A percentile compares a stretch with the other conserved stretches of the same genome.
These are phyloP conservation scores for Masticophis lateralis DNA, from an alignment of 2,797 vertebrate genomes.

Conservation along the genomic window DNA sequence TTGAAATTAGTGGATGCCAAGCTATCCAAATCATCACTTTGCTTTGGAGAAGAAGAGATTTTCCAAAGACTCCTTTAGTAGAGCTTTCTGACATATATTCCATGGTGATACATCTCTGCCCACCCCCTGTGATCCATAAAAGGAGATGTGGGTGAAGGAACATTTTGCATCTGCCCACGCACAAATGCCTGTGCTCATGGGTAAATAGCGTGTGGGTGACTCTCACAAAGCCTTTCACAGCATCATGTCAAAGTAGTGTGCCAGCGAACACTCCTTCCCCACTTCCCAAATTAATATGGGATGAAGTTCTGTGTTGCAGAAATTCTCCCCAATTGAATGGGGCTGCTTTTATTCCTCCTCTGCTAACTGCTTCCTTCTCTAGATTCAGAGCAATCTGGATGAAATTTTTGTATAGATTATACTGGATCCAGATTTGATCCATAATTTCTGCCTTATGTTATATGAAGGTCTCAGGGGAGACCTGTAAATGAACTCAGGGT, in stretches of 20 bases:
- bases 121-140: neutral
- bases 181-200: neutral
- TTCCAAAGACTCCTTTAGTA: neutral
- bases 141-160: conserved; percentile 28
- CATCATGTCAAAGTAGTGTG: neutral
- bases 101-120: neutral
- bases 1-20: too few species aligned
- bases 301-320: neutral
- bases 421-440: neutral
- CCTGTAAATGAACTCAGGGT: neutral
- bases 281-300: neutral
- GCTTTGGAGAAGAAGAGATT: neutral
- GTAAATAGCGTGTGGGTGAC: conserved; percentile 1
- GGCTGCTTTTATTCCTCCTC: neutral
- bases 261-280: neutral
- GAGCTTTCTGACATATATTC: neutral
- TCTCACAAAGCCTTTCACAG: conserved; percentile 12
- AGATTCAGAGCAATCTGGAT: neutral
- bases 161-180: conserved; percentile 25
- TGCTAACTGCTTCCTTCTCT: neutral
- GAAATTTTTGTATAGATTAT: too few species aligned
- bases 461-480: neutral
- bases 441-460: neutral
- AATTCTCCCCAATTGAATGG: neutral
- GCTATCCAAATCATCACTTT: neutral